Conservation (phyloP, 2,888 invertebrate genomes). For the Erebia epiphron region DNA sequence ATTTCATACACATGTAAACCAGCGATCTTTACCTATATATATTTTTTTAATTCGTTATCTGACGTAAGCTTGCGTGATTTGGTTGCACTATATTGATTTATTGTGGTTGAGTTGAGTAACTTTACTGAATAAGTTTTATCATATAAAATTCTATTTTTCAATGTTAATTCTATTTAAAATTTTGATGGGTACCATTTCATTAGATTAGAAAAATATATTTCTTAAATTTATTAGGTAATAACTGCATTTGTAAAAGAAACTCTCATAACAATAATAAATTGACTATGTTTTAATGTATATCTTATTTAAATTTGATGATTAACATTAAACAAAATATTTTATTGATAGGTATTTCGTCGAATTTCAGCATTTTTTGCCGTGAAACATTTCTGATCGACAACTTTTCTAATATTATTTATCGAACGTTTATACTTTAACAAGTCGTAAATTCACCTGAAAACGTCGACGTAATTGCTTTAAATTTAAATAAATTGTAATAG, state of each 20-base stretch:
- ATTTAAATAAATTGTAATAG: not conserved
- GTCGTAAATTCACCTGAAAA: not conserved
- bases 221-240: not conserved
- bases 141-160: not conserved
- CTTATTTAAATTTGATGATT: conserved; percentile 10
- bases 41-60: too few relatives aligned
- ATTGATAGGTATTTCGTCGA: conserved; percentile 1
- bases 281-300: not conserved
- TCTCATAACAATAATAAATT: not conserved
- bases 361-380: not conserved
- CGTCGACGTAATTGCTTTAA: not conserved
- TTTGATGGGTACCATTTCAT: not conserved
- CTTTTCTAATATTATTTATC: conserved; percentile 1
- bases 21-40: too few relatives aligned
- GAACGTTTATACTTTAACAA: conserved; percentile 2
- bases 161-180: not conserved
- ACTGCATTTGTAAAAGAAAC: not conserved
- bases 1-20: too few relatives aligned
- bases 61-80: not conserved
- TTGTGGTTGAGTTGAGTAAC: conserved; percentile 5
- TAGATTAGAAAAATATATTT: not conserved
- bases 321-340: conserved; percentile 5
- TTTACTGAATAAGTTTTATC: not conserved
- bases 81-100: not conserved
- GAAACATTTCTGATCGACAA: not conserved